Evolutionary conservation across 2,113 vertebrate species (phyloP), one percentile per base, ranked within the genome.

Genomic region (Suncus etruscus): DNA sequence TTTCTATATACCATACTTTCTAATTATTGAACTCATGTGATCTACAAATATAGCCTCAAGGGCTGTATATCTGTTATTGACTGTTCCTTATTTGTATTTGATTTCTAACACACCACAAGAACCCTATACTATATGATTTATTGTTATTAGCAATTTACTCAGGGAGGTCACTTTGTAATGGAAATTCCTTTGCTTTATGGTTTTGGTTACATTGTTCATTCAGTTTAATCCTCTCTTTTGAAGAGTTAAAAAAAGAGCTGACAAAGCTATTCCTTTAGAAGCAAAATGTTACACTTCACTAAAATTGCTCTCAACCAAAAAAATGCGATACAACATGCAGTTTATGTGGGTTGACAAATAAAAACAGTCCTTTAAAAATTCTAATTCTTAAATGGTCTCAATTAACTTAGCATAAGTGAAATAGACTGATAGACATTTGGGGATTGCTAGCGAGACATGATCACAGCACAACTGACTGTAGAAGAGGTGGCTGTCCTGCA

Each of bases 291-390:
- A 68, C 87, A 87, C 96, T 95, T 94, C 95, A 75, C 90, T 83
- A 11, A 95, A 96, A 96, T 94, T 86, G 48, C 54, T 87, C 83
- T 95, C 95, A 78, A 11, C 72, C 93, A 69, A 95, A 94, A 94
- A 89, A 91, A 94, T 47, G 86, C 83, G 47, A 45, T 95, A 69
- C 88, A 90, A n/a, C 94, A 51, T 79, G 51, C 25, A 95, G 24
- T 91, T 97, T 96, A 39, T 96, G 93, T 97, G 89, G 70, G 70
- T 72, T 96, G 93, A 94, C 94, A 96, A 95, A 76, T 79, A 83
- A 89, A 97, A 96, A 85, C 81, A 0, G 20, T 90, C 91, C 93
- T 76, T 61, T 29, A 66, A 89, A 91, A 96, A 89, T 83, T 80
- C 76, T 91, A 24, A 73, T 85, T 92, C 66, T 94, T 96, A 82